A percentile compares a stretch with the other conserved stretches of the same genome.
Conservation (phyloP, 1,140 invertebrate genomes). For the Saccostrea cuccullata region DNA sequence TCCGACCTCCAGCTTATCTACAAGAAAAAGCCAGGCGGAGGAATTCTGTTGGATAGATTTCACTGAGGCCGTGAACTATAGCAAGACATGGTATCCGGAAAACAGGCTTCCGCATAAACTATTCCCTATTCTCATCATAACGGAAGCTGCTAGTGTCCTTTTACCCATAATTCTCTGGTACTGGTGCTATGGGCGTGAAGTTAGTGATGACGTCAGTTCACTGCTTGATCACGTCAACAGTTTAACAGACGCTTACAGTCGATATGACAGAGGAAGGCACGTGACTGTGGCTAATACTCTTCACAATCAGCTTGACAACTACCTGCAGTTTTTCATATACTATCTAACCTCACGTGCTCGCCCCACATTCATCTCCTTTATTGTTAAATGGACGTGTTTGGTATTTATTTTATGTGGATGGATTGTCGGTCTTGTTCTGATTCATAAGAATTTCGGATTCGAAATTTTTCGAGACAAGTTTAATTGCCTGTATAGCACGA, state of each 20-base stretch:
- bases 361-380: conserved; percentile 23
- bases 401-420: conserved; percentile 24
- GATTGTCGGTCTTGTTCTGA: conserved; percentile 44
- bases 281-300: conserved; percentile 42
- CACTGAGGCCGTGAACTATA: neutral
- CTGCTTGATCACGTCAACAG: conserved; percentile 45
- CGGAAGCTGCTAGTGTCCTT: conserved; percentile 36
- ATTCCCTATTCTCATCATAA: conserved; percentile 51
- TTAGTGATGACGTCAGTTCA: conserved; percentile 47
- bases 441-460: conserved; percentile 11
- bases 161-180: conserved; percentile 53
- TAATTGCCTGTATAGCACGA: conserved; percentile 24
- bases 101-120: conserved; percentile 49
- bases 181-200: conserved; percentile 49
- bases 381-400: conserved; percentile 47
- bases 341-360: conserved; percentile 37
- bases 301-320: conserved; percentile 53
- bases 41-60: conserved; percentile 53
- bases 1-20: neutral
- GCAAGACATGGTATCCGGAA: neutral
- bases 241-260: conserved; percentile 48
- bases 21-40: conserved; percentile 29
- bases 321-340: conserved; percentile 42
- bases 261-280: conserved; percentile 51
- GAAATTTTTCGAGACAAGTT: conserved; percentile 48